These are phyloP conservation scores for Acleris holmiana DNA, from an alignment of 2,888 invertebrate genomes.

Conservation along the genomic window DNA sequence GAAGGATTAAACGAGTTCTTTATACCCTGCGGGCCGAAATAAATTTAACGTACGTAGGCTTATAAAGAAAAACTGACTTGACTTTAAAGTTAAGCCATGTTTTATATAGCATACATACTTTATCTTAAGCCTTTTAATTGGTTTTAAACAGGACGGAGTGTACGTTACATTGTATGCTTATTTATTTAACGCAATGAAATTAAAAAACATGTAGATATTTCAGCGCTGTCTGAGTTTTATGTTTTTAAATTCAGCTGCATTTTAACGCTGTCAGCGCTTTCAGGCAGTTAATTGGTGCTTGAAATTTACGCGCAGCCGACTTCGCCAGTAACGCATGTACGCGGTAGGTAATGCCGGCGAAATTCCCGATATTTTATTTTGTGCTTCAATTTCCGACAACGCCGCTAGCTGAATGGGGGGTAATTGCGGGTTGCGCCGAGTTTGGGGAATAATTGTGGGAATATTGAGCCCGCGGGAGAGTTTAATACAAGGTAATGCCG, in stretches of 20 bases:
- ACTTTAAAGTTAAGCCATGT: too few species aligned
- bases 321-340: conserved; percentile 36
- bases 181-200: conserved; percentile 50
- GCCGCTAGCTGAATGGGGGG: conserved; percentile 75
- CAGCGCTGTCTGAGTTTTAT: conserved; percentile 49
- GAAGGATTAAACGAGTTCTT: conserved; percentile 82
- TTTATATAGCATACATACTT: too few species aligned
- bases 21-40: conserved; percentile 80
- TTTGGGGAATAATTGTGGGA: conserved; percentile 81
- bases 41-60: conserved; percentile 81
- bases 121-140: too few species aligned
- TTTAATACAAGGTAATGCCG: conserved; percentile 78
- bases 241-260: conserved; percentile 53
- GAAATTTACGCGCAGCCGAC: conserved; percentile 49
- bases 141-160: conserved; percentile 54
- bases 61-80: conserved; percentile 73
- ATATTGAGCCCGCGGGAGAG: conserved; percentile 77
- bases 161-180: conserved; percentile 60
- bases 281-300: conserved; percentile 57
- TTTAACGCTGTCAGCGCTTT: conserved; percentile 48
- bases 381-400: conserved; percentile 68
- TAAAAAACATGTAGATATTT: conserved; percentile 44
- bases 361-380: conserved; percentile 77
- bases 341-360: conserved; percentile 40
- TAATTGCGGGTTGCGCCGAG: conserved; percentile 78